phyloP scores from a whole-genome alignment of 2,113 vertebrate species.

The Laticauda colubrina region DNA sequence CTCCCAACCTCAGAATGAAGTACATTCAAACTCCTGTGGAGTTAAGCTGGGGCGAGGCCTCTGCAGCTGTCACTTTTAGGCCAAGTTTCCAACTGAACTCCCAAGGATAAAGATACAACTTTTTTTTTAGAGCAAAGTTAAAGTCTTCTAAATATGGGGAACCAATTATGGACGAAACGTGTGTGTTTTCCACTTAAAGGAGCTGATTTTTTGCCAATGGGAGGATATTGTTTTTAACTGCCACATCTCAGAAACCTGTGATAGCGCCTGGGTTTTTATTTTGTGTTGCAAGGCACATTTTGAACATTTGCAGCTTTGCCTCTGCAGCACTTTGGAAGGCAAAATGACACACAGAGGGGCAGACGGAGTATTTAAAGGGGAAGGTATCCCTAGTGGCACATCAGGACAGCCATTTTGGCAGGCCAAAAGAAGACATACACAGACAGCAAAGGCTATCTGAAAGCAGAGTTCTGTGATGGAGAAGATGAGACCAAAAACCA shows the following conservation, averaged over 20 bases:
- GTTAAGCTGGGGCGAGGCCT: constrained; percentile 82
- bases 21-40: constrained; percentile 84
- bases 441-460: neutral
- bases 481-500: neutral
- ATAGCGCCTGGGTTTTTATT: neutral
- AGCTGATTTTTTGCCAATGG: constrained; percentile 29
- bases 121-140: constrained; percentile 62
- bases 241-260: neutral
- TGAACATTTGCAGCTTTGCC: neutral
- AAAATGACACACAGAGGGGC: neutral
- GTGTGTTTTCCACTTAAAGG: constrained; percentile 14
- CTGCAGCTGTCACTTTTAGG: constrained; percentile 86
- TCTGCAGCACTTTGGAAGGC: neutral
- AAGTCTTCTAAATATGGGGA: constrained; percentile 14
- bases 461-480: neutral
- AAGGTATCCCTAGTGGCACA: neutral
- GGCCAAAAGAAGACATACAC: neutral
- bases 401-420: neutral
- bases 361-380: neutral
- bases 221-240: constrained; percentile 27
- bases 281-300: neutral
- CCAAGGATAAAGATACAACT: constrained; percentile 75
- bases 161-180: constrained; percentile 55
- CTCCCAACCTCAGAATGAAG: constrained; percentile 87
- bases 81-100: constrained; percentile 83